Conservation (phyloP, 2,888 invertebrate species). For the Chydorus sphaericus region DNA sequence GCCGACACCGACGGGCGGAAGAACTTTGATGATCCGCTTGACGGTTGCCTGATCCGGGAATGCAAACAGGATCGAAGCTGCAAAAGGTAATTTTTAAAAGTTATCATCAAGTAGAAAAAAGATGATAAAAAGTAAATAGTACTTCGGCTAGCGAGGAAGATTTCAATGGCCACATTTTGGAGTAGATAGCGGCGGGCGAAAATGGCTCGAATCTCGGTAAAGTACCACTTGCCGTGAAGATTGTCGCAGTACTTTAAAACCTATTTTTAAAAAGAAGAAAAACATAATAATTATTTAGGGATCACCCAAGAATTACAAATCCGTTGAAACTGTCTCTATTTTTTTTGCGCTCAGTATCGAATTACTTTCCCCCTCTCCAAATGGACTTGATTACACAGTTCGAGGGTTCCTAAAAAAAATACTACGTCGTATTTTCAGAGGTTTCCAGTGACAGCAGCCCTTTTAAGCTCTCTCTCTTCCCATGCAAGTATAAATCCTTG, state of each 20-base stretch:
- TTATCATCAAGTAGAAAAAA: not conserved
- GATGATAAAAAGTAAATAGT: constrained; percentile 18
- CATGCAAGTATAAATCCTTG: too few relatives aligned
- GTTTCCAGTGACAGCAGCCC: too few relatives aligned
- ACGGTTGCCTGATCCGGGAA: constrained; percentile 94
- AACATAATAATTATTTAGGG: constrained; percentile 17
- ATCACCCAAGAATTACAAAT: too few relatives aligned
- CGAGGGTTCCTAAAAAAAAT: too few relatives aligned
- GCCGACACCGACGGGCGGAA: constrained; percentile 94
- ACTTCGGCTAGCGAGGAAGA: constrained; percentile 97
- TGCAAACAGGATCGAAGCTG: constrained; percentile 97
- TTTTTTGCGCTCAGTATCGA: not conserved
- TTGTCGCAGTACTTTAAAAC: constrained; percentile 95
- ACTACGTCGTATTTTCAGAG: too few relatives aligned
- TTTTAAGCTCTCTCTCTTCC: too few relatives aligned
- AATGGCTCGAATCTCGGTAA: constrained; percentile 96
- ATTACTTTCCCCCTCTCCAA: not conserved
- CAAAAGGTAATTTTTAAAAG: constrained; percentile 13
- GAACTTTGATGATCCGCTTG: constrained; percentile 92
- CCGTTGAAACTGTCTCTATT: not conserved
- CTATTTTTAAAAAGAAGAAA: constrained; percentile 41
- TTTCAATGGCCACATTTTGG: constrained; percentile 94
- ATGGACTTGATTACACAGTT: constrained; percentile 13
- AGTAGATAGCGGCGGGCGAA: constrained; percentile 92
- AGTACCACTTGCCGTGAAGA: constrained; percentile 98